phyloP scores from a whole-genome alignment of 2,888 invertebrate genomes.

The Megaustenia siamemsis region DNA sequence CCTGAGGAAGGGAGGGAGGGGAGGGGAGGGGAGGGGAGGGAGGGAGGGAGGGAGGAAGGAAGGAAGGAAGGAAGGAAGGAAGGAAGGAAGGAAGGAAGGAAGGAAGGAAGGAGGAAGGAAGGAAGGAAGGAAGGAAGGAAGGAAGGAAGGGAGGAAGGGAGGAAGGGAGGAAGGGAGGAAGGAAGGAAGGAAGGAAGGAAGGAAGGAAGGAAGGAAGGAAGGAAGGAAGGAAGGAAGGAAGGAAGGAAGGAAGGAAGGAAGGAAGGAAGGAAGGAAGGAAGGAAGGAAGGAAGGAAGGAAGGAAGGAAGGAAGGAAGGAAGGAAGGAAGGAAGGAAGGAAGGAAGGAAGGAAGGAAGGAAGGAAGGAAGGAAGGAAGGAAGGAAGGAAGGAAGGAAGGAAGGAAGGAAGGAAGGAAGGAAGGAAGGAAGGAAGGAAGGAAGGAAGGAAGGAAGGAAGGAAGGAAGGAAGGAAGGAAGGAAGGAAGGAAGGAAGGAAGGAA shows the following conservation, averaged over 20 bases:
- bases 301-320: background rate
- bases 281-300: background rate
- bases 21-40: too few relatives aligned
- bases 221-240: background rate
- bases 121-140: background rate
- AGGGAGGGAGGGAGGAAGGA: constrained; percentile 10
- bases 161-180: background rate
- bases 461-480: background rate
- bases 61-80: background rate
- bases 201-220: background rate
- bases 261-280: background rate
- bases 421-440: too few relatives aligned
- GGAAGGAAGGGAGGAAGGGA: background rate
- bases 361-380: too few relatives aligned
- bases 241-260: background rate
- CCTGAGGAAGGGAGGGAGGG: too few relatives aligned
- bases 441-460: background rate
- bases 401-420: too few relatives aligned
- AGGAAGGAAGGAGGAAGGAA: background rate
- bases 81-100: constrained; percentile 36
- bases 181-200: too few relatives aligned
- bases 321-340: too few relatives aligned
- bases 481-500: background rate
- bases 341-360: too few relatives aligned
- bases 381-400: too few relatives aligned